Evolutionary conservation across 2,888 invertebrate species (phyloP).

Genomic region (Cephalotes varians): DNA sequence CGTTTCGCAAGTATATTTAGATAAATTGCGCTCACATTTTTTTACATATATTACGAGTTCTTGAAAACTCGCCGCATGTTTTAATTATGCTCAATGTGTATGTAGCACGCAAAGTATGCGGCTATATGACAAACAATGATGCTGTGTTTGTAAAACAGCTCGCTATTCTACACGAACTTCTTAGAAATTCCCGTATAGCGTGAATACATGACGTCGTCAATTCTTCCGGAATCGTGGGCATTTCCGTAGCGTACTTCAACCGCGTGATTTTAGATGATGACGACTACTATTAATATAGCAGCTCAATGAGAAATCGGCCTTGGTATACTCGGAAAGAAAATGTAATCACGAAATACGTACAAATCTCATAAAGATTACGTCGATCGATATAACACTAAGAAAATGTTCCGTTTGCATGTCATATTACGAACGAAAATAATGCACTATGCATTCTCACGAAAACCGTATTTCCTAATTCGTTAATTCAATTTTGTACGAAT

Average conservation of each 20-base stretch:
- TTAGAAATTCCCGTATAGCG: background rate
- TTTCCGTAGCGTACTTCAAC: slow-evolving; percentile 55
- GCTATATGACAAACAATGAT: background rate
- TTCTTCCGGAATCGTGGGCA: slow-evolving; percentile 53
- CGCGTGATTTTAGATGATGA: slow-evolving; percentile 53
- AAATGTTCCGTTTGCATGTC: slow-evolving; percentile 46
- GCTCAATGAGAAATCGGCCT: slow-evolving; percentile 74
- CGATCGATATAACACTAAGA: slow-evolving; percentile 17
- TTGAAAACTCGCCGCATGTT: background rate
- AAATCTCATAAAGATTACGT: slow-evolving; percentile 33
- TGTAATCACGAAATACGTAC: slow-evolving; percentile 27
- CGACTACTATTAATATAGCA: slow-evolving; percentile 74
- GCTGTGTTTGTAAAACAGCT: background rate
- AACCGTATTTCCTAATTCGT: background rate
- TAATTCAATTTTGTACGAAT: background rate
- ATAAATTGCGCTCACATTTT: background rate
- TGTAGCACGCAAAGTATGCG: background rate
- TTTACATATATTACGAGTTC: background rate
- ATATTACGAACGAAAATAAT: slow-evolving; percentile 18
- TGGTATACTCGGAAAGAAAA: slow-evolving; percentile 64
- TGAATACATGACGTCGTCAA: slow-evolving; percentile 13
- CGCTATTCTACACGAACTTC: background rate
- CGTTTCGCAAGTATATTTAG: background rate
- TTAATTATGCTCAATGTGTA: too few relatives aligned
- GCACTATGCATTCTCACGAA: background rate